phyloP scores from a whole-genome alignment of 1,140 invertebrate species.

The Gryon sp. region DNA sequence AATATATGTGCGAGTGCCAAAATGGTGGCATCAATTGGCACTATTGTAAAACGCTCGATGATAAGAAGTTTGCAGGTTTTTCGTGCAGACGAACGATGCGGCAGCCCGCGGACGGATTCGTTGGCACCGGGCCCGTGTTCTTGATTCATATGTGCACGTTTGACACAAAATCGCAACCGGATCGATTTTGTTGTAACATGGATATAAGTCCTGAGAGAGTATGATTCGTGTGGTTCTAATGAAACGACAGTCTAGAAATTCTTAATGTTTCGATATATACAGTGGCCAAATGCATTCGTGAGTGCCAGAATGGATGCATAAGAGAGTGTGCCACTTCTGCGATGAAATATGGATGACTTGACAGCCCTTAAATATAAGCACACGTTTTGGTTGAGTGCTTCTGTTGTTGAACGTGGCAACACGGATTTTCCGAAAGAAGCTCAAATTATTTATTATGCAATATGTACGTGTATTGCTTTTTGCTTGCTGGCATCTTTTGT shows the following conservation, averaged over 20 bases:
- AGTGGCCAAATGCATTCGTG: background rate
- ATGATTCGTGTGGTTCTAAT: conserved; percentile 29
- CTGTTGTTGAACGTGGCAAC: background rate
- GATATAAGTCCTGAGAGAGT: conserved; percentile 8
- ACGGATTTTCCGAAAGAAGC: conserved; percentile 1
- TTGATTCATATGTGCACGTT: conserved; percentile 15
- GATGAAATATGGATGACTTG: conserved; percentile 38
- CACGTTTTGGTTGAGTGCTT: conserved; percentile 20
- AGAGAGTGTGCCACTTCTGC: conserved; percentile 14
- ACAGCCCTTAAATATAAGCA: conserved; percentile 24
- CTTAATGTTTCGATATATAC: background rate
- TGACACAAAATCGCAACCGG: background rate
- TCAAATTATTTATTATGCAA: conserved; percentile 12
- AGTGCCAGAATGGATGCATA: conserved; percentile 26
- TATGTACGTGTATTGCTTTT: no score
- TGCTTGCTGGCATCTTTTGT: no score
- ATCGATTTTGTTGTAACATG: conserved; percentile 55
- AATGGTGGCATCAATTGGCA: background rate
- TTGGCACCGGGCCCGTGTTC: conserved; percentile 61
- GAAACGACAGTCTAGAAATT: conserved; percentile 25
- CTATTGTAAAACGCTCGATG: conserved; percentile 10
- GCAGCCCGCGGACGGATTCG: conserved; percentile 20
- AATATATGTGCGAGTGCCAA: background rate
- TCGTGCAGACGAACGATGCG: conserved; percentile 13
- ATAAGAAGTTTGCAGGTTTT: conserved; percentile 17